Percentiles rank a stretch among this genome's conserved stretches.
Evolutionary conservation across 2,888 invertebrate genomes (phyloP).

Genomic region (Argyra leucocephala): DNA sequence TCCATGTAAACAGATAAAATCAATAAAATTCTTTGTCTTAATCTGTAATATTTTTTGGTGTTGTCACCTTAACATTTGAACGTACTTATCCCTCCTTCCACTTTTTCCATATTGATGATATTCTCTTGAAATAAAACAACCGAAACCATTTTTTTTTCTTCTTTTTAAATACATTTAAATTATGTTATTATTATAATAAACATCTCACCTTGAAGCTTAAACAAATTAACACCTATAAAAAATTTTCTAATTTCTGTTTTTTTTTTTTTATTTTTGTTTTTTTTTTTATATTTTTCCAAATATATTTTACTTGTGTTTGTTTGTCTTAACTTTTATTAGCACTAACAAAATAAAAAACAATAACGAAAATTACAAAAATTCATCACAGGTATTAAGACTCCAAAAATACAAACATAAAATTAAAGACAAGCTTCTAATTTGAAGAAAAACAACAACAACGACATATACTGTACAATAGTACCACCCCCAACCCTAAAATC

Average conservation of each 20-base stretch:
- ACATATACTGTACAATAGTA: background rate
- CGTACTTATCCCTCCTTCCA: no score
- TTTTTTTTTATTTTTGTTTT: background rate
- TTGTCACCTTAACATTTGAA: no score
- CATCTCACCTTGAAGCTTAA: background rate
- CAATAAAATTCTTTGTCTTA: no score
- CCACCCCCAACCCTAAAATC: background rate
- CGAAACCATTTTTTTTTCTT: background rate
- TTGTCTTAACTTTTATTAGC: background rate
- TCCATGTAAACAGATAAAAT: no score
- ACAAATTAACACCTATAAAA: slow-evolving; percentile 1
- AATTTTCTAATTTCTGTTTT: background rate
- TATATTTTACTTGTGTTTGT: background rate
- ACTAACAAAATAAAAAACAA: no score
- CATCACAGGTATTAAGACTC: background rate
- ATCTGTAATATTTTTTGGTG: no score
- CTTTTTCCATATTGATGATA: no score
- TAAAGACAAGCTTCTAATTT: no score
- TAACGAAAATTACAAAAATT: no score
- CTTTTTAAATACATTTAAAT: background rate
- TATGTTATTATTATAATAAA: background rate
- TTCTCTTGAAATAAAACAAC: background rate
- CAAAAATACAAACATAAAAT: no score
- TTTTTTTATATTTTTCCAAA: background rate
- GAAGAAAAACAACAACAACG: no score